These are phyloP conservation scores for Siphlonurus alternatus DNA, from an alignment of 2,888 invertebrate genomes.

Conservation along the genomic window DNA sequence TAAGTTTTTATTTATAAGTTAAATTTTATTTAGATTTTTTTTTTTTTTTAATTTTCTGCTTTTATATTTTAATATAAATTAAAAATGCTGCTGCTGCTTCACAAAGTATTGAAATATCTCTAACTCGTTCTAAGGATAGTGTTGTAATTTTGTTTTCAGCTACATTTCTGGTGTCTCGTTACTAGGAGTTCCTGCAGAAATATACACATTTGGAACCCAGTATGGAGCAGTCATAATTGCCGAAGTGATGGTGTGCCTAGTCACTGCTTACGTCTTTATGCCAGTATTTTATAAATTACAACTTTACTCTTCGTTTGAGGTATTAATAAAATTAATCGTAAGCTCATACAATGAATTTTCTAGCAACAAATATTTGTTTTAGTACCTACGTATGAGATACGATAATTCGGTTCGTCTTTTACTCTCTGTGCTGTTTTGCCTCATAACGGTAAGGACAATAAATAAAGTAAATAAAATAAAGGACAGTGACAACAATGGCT, in stretches of 20 bases:
- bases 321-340: too few species aligned
- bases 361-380: slow-evolving; percentile 5
- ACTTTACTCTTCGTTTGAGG: slow-evolving; percentile 48
- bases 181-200: slow-evolving; percentile 8
- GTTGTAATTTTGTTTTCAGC: slow-evolving; percentile 4
- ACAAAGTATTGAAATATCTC: too few species aligned
- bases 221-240: slow-evolving; percentile 6
- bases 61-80: too few species aligned
- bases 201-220: slow-evolving; percentile 9
- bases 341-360: too few species aligned
- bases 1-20: too few species aligned
- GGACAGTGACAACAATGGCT: too few species aligned
- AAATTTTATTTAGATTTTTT: too few species aligned
- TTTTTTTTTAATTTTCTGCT: too few species aligned
- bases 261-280: slow-evolving; percentile 7
- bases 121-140: too few species aligned
- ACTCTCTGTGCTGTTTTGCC: slow-evolving; percentile 50
- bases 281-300: slow-evolving; percentile 28
- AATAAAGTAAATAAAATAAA: too few species aligned
- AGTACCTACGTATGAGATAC: slow-evolving; percentile 14
- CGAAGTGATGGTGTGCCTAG: slow-evolving; percentile 2
- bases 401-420: slow-evolving; percentile 49
- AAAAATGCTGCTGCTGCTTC: too few species aligned
- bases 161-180: slow-evolving; percentile 9
- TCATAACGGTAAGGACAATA: slow-evolving; percentile 40